Evolutionary conservation across 2,113 vertebrate genomes (phyloP).

Genomic region (Chlamydotis undulata): DNA sequence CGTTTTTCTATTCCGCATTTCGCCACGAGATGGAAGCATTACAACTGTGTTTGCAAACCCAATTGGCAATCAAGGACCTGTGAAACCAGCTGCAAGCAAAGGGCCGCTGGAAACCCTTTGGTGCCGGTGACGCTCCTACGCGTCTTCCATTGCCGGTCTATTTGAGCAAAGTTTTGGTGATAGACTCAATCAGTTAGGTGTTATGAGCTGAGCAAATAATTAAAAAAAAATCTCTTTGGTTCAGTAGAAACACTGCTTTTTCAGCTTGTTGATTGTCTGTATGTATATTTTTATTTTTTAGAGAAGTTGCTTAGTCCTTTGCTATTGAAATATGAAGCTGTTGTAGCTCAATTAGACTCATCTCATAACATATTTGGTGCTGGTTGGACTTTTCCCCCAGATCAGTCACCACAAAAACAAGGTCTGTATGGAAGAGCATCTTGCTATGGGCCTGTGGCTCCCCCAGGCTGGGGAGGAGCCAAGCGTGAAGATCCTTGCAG

Average conservation of each 20-base stretch:
- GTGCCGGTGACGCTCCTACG: neutral
- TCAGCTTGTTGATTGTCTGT: neutral
- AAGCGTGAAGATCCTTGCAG: too few species aligned
- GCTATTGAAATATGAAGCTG: neutral
- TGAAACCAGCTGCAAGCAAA: neutral
- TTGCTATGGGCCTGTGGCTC: neutral
- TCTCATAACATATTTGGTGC: neutral
- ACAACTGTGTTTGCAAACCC: constrained; percentile 55
- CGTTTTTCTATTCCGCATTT: constrained; percentile 41
- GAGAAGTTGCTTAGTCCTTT: neutral
- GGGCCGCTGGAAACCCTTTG: neutral
- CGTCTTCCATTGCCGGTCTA: neutral
- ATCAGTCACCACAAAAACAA: neutral
- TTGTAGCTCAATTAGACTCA: neutral
- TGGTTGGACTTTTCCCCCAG: neutral
- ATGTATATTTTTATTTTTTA: neutral
- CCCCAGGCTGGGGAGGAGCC: neutral
- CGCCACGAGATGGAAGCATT: constrained; percentile 74
- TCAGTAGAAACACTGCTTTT: neutral
- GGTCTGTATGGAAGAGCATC: neutral
- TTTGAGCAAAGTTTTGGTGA: neutral
- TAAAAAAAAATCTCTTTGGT: neutral
- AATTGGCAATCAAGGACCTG: neutral
- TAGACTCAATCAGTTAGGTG: neutral
- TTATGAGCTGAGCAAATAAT: neutral